Percentiles rank a stretch among this genome's conserved stretches.
These are phyloP conservation scores for Helleia helle DNA, from an alignment of 2,888 invertebrate species.

Conservation along the genomic window DNA sequence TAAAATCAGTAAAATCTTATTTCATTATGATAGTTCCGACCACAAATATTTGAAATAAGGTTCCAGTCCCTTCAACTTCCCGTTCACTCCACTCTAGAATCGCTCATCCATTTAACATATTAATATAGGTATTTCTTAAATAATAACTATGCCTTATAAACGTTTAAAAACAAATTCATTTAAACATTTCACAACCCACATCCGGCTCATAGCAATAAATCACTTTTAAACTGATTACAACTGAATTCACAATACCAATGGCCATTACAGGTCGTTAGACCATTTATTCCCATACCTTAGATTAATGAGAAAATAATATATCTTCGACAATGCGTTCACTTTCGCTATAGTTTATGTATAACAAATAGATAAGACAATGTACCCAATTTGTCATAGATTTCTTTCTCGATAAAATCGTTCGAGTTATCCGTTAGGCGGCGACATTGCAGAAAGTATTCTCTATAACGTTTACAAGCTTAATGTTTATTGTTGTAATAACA, in stretches of 20 bases:
- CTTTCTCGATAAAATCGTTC: constrained; percentile 29
- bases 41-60: too few species aligned
- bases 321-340: constrained; percentile 12
- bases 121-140: too few species aligned
- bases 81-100: too few species aligned
- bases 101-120: too few species aligned
- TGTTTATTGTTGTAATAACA: too few species aligned
- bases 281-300: constrained; percentile 15
- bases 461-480: background rate
- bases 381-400: constrained; percentile 36
- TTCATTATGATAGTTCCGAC: too few species aligned
- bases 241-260: background rate
- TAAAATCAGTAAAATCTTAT: too few species aligned
- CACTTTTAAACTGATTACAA: constrained; percentile 11
- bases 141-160: too few species aligned
- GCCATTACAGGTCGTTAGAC: constrained; percentile 12
- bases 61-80: too few species aligned
- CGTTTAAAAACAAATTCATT: background rate
- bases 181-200: background rate
- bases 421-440: constrained; percentile 16
- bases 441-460: constrained; percentile 4
- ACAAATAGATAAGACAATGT: constrained; percentile 25
- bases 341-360: constrained; percentile 15
- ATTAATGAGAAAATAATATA: constrained; percentile 19
- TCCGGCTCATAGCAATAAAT: constrained; percentile 11